phyloP scores from a whole-genome alignment of 2,113 vertebrate species.

The Xenopus borealis region DNA sequence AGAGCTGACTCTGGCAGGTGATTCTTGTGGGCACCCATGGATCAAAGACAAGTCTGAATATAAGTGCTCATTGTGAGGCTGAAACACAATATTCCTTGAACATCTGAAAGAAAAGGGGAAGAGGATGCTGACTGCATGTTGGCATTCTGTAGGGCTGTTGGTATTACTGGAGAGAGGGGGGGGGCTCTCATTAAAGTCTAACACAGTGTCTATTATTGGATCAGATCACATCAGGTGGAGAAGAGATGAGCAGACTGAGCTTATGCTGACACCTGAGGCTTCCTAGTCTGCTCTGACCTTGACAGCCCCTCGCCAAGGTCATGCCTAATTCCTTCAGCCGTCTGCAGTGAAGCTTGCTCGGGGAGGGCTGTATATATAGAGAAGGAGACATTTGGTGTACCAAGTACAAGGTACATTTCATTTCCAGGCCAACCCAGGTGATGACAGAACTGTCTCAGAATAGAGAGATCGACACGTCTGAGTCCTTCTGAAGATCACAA shows the following conservation, averaged over 20 bases:
- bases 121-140: conserved; percentile 52
- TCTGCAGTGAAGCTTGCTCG: not conserved
- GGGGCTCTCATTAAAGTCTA: conserved; percentile 56
- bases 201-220: conserved; percentile 56
- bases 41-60: conserved; percentile 56
- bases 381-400: conserved; percentile 19
- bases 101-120: conserved; percentile 47
- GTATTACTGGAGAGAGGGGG: conserved; percentile 52
- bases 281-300: conserved; percentile 54
- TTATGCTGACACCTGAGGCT: conserved; percentile 57
- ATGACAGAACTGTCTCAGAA: conserved; percentile 15
- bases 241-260: conserved; percentile 52
- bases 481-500: conserved; percentile 27
- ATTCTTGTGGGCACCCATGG: conserved; percentile 43
- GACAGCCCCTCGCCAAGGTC: conserved; percentile 61
- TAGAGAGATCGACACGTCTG: conserved; percentile 29
- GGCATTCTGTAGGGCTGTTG: conserved; percentile 49
- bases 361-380: conserved; percentile 1
- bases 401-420: conserved; percentile 18
- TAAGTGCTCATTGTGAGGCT: conserved; percentile 51
- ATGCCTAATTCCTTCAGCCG: conserved; percentile 53
- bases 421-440: not conserved
- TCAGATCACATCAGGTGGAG: conserved; percentile 63
- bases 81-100: conserved; percentile 57
- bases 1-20: conserved; percentile 56